phyloP scores from a whole-genome alignment of 2,888 invertebrate genomes.

The Callosobruchus maculatus region DNA sequence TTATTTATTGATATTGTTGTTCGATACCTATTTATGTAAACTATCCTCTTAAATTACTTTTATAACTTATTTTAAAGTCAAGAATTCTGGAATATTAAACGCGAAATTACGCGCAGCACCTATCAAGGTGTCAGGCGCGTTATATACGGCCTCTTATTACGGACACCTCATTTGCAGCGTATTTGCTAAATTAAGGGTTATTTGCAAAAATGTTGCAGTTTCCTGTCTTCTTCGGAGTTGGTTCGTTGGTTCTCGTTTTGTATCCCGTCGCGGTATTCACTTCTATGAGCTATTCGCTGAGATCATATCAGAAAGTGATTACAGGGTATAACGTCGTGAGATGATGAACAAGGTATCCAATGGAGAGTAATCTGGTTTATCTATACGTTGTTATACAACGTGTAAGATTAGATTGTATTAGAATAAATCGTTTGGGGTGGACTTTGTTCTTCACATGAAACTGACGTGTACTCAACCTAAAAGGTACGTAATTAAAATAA shows the following conservation, averaged over 20 bases:
- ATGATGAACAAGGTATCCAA: no score
- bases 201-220: slow-evolving; percentile 23
- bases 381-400: no score
- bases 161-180: slow-evolving; percentile 27
- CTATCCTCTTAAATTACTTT: slow-evolving; percentile 20
- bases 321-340: no score
- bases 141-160: slow-evolving; percentile 29
- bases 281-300: background rate
- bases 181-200: slow-evolving; percentile 27
- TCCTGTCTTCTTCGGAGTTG: slow-evolving; percentile 19
- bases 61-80: slow-evolving; percentile 20
- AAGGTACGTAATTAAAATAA: no score
- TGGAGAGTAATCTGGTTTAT: no score
- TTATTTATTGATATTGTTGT: slow-evolving; percentile 20
- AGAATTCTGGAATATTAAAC: slow-evolving; percentile 15
- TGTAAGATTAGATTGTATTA: no score
- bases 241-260: background rate
- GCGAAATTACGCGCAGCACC: slow-evolving; percentile 17
- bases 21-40: slow-evolving; percentile 15
- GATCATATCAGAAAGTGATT: background rate
- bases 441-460: no score
- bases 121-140: slow-evolving; percentile 28
- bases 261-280: background rate
- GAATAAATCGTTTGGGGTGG: no score
- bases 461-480: no score